Evolutionary conservation across 2,888 invertebrate genomes (phyloP).

Genomic region (Chymomyza fuscimana): DNA sequence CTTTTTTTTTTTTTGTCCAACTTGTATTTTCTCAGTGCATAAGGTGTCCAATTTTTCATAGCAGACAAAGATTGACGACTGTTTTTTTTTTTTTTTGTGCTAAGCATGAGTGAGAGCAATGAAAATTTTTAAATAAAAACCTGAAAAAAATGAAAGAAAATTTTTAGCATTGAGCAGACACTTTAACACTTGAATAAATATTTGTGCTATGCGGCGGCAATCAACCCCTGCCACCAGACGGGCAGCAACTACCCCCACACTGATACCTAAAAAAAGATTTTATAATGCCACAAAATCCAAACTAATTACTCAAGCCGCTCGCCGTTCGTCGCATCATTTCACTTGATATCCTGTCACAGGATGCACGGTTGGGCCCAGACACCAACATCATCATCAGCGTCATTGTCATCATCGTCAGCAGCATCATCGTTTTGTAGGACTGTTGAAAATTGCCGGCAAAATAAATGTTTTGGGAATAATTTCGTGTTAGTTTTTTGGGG

Average conservation of each 20-base stretch:
- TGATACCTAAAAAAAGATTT: slow-evolving; percentile 49
- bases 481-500: slow-evolving; percentile 60
- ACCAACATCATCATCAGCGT: slow-evolving; percentile 48
- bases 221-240: background rate
- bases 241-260: slow-evolving; percentile 30
- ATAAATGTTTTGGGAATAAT: slow-evolving; percentile 75
- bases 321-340: slow-evolving; percentile 63
- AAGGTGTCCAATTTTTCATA: slow-evolving; percentile 78
- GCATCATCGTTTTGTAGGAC: slow-evolving; percentile 6
- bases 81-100: background rate
- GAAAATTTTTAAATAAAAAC: slow-evolving; percentile 51
- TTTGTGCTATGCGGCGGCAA: slow-evolving; percentile 44
- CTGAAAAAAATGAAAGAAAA: slow-evolving; percentile 19
- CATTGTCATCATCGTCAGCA: slow-evolving; percentile 23
- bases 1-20: slow-evolving; percentile 18
- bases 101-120: slow-evolving; percentile 53
- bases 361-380: slow-evolving; percentile 42
- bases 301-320: slow-evolving; percentile 72
- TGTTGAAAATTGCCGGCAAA: slow-evolving; percentile 44
- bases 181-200: slow-evolving; percentile 78
- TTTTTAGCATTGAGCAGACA: slow-evolving; percentile 50
- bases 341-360: slow-evolving; percentile 72
- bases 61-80: slow-evolving; percentile 68
- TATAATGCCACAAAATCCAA: slow-evolving; percentile 76
- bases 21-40: slow-evolving; percentile 47